A percentile compares a stretch with the other conserved stretches of the same genome.
phyloP scores from a whole-genome alignment of 1,140 invertebrate genomes.

The Rhizoglyphus robini region DNA sequence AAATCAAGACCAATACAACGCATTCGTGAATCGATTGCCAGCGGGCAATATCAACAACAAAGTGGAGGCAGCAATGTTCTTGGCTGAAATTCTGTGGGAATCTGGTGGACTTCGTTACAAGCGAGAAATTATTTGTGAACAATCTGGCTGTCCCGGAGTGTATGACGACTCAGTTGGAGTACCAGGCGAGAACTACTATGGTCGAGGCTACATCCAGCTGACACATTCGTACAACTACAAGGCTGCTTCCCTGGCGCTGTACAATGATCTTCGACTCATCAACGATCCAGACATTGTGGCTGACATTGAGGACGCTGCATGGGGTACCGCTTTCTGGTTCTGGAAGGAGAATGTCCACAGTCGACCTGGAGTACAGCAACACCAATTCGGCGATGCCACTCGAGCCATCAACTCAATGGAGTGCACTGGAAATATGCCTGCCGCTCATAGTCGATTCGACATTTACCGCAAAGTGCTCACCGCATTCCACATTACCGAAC shows the following conservation, averaged over 20 bases:
- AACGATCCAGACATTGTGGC: constrained; percentile 23
- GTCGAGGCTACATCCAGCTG: constrained; percentile 15
- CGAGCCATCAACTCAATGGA: constrained; percentile 10
- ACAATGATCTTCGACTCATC: constrained; percentile 10
- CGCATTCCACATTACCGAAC: neutral
- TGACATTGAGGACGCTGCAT: constrained; percentile 21
- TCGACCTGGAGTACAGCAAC: neutral
- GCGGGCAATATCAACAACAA: neutral
- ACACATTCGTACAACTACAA: constrained; percentile 14
- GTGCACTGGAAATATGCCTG: neutral
- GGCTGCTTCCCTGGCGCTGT: constrained; percentile 12
- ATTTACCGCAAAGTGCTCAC: neutral
- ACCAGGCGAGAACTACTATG: constrained; percentile 14
- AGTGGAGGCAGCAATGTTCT: constrained; percentile 4
- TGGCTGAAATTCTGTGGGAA: constrained; percentile 12
- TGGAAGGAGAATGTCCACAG: constrained; percentile 23
- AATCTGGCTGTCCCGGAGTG: constrained; percentile 12
- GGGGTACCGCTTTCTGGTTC: constrained; percentile 25
- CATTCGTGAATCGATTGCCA: constrained; percentile 11
- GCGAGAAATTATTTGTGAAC: neutral
- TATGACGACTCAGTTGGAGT: constrained; percentile 9
- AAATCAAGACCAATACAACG: constrained; percentile 5
- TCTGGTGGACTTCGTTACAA: constrained; percentile 17
- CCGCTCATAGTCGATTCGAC: neutral
- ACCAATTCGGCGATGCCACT: constrained; percentile 8